These are phyloP conservation scores for Drosophila asahinai DNA, from an alignment of 1,140 invertebrate genomes.

Conservation along the genomic window DNA sequence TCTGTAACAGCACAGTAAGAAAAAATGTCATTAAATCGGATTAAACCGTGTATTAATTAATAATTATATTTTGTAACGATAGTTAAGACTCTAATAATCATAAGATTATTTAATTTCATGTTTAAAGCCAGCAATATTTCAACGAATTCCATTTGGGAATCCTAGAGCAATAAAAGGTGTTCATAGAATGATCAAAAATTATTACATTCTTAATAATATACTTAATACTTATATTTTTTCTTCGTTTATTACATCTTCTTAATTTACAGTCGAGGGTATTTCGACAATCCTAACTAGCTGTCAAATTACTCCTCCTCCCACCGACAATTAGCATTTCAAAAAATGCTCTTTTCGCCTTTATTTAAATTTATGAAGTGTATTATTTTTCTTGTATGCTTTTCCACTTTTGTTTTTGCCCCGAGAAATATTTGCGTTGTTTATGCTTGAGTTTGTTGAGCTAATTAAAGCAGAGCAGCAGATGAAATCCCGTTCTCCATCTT, in stretches of 20 bases:
- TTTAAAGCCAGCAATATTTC: too few species aligned
- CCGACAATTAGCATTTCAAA: slow-evolving; percentile 13
- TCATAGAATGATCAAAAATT: too few species aligned
- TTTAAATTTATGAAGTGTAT: slow-evolving; percentile 26
- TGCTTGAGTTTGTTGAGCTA: slow-evolving; percentile 48
- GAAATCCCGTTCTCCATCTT: slow-evolving; percentile 9
- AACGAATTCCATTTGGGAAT: too few species aligned
- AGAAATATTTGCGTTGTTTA: slow-evolving; percentile 50
- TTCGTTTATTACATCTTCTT: not conserved
- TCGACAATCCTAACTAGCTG: not conserved
- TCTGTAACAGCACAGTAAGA: not conserved
- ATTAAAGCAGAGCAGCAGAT: slow-evolving; percentile 38
- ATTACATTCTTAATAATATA: not conserved
- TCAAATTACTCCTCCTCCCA: not conserved
- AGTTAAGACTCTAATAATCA: too few species aligned
- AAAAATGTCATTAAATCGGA: too few species aligned
- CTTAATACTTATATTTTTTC: not conserved
- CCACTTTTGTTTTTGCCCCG: slow-evolving; percentile 26
- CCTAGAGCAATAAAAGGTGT: too few species aligned
- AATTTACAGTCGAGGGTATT: not conserved
- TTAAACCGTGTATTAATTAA: too few species aligned
- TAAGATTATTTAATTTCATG: too few species aligned
- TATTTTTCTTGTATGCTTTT: slow-evolving; percentile 1
- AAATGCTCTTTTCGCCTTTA: slow-evolving; percentile 23
- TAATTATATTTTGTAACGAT: too few species aligned